Conservation (phyloP, 2,888 invertebrate species). For the Ctena decussata region DNA sequence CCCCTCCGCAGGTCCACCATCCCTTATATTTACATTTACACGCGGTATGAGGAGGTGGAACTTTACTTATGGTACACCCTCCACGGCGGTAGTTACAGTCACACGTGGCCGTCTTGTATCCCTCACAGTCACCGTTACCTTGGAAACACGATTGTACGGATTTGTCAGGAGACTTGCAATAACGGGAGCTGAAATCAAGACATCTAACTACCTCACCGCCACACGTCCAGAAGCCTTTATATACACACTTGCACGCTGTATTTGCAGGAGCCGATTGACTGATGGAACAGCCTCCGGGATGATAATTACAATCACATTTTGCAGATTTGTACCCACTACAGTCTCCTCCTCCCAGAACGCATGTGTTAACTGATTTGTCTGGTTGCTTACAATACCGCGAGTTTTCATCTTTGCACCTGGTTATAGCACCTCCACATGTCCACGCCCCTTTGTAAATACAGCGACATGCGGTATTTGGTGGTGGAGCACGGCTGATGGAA, state of each 20-base stretch:
- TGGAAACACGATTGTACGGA: conserved; percentile 2
- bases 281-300: conserved; percentile 23
- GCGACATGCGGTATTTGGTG: conserved; percentile 16
- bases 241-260: conserved; percentile 23
- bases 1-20: too few species aligned
- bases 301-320: background rate
- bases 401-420: background rate
- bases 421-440: conserved; percentile 24
- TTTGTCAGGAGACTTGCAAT: conserved; percentile 13
- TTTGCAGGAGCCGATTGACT: background rate
- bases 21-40: too few species aligned
- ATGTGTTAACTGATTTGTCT: conserved; percentile 5
- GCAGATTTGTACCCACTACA: conserved; percentile 24
- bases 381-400: conserved; percentile 11
- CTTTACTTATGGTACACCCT: too few species aligned
- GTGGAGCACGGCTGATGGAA: background rate
- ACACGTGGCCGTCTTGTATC: too few species aligned
- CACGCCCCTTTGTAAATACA: conserved; percentile 28
- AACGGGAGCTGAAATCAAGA: background rate
- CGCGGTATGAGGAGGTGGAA: too few species aligned
- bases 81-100: too few species aligned
- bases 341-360: conserved; percentile 21
- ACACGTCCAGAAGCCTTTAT: conserved; percentile 25
- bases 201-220: conserved; percentile 5
- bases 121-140: conserved; percentile 19